These are phyloP conservation scores for Lasius platythorax DNA, from an alignment of 2,888 invertebrate species.

Conservation along the genomic window DNA sequence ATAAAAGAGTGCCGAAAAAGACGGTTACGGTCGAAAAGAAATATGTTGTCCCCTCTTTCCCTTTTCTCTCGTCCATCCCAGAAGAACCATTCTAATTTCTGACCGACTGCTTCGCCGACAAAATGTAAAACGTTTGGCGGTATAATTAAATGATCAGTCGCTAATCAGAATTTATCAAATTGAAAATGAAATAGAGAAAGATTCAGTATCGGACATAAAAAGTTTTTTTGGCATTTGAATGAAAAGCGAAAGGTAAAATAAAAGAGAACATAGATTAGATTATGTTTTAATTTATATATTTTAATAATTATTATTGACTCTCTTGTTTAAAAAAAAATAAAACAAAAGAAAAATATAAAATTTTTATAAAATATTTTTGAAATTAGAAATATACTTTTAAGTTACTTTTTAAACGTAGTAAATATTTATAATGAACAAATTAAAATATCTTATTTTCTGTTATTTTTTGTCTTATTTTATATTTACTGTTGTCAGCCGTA, in stretches of 20 bases:
- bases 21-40: slow-evolving; percentile 69
- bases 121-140: slow-evolving; percentile 23
- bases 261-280: not conserved
- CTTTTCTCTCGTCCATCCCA: slow-evolving; percentile 2
- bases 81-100: slow-evolving; percentile 43
- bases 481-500: not conserved
- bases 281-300: not conserved
- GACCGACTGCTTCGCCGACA: slow-evolving; percentile 42
- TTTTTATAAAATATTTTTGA: not conserved
- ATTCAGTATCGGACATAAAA: not conserved
- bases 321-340: not conserved
- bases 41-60: slow-evolving; percentile 65
- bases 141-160: slow-evolving; percentile 45
- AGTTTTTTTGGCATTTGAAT: not conserved
- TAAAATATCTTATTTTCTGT: not conserved
- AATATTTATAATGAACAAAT: not conserved
- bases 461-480: too few relatives aligned
- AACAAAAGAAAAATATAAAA: not conserved
- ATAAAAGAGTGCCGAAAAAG: slow-evolving; percentile 76
- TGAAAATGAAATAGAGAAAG: not conserved
- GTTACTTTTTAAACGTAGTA: not conserved
- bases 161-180: slow-evolving; percentile 39
- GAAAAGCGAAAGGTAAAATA: not conserved
- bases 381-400: not conserved
- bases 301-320: not conserved